Evolutionary conservation across 1,140 invertebrate species (phyloP), one percentile per base, ranked within the genome.

Genomic region (Neoseiulus cucumeris): DNA sequence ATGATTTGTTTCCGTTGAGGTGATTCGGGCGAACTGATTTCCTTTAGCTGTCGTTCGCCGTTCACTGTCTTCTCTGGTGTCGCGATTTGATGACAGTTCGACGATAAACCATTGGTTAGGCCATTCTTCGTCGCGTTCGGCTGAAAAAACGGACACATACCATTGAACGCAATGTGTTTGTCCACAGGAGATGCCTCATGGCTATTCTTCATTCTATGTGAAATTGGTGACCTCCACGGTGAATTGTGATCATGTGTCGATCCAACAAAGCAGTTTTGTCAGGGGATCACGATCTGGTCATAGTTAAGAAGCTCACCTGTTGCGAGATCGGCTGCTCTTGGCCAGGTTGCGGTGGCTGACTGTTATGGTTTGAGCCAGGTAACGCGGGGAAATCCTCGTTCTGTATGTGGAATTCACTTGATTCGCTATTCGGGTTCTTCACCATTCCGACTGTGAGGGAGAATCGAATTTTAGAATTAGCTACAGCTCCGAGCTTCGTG

Each of bases 381-480:
- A 98, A 80, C 73, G 95, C 94, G 69, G 94, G 94, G 79, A 98
- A 98, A 78, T 98, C 95, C 80, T 98, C 94, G 70, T 86, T 89
- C 70, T 91, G 93, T 84, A 98, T 96, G 69, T 88, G 90, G 78
- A 97, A 98, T 77, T 96, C 93, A 72, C 84, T 89, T 70, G 88
- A 82, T 76, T 92, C 88, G 33, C 66, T 66, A 65, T 69, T 71
- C 29, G 67, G 67, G 75, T 91, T 88, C 77, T 94, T 94, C 68
- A 95, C 91, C 87, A 93, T 92, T 72, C 90, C 90, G 76, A 92
- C 89, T 88, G 75, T 29, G 59, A 18, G 44, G 39, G 33, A 39
- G 9, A 39, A 39, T 39, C 4, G 9, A 39, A 9, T 6, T 4
- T 9, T 9, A 39, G 4, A 9, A 39, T 39, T 39, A 39, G 9